Conservation (phyloP, 2,888 invertebrate genomes). For the Drosophila peninsularis region DNA sequence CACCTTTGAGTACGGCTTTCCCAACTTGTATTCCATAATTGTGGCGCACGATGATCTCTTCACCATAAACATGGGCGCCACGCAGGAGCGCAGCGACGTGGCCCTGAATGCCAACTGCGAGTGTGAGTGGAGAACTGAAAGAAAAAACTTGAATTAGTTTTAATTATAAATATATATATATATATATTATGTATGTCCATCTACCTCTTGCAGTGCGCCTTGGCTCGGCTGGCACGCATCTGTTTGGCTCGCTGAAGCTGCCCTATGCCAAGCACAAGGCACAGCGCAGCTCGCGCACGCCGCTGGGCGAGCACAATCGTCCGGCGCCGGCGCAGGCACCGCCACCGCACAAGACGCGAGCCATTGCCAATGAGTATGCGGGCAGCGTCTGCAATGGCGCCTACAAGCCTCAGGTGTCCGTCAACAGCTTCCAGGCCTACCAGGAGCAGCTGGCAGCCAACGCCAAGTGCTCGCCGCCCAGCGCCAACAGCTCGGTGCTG, state of each 20-base stretch:
- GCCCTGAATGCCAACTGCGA: slow-evolving; percentile 77
- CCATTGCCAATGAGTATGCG: slow-evolving; percentile 61
- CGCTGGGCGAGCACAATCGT: slow-evolving; percentile 70
- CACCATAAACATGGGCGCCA: slow-evolving; percentile 69
- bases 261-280: slow-evolving; percentile 65
- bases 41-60: slow-evolving; percentile 83
- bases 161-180: too few relatives aligned
- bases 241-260: slow-evolving; percentile 68
- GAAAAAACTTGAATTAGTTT: background rate
- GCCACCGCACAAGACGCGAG: slow-evolving; percentile 72
- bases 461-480: slow-evolving; percentile 48
- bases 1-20: slow-evolving; percentile 83
- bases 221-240: slow-evolving; percentile 40
- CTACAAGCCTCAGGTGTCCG: slow-evolving; percentile 51
- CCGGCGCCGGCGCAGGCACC: slow-evolving; percentile 55
- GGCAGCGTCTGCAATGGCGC: slow-evolving; percentile 13
- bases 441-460: slow-evolving; percentile 40
- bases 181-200: too few relatives aligned
- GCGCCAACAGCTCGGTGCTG: slow-evolving; percentile 60
- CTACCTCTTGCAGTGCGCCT: slow-evolving; percentile 48
- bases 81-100: slow-evolving; percentile 82
- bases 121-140: slow-evolving; percentile 64
- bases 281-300: slow-evolving; percentile 57
- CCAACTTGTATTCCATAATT: slow-evolving; percentile 82
- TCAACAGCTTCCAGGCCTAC: slow-evolving; percentile 37